Base-by-base conservation (phyloP, 2,113 vertebrate genomes). In the Oryzias curvinotus region DNA sequence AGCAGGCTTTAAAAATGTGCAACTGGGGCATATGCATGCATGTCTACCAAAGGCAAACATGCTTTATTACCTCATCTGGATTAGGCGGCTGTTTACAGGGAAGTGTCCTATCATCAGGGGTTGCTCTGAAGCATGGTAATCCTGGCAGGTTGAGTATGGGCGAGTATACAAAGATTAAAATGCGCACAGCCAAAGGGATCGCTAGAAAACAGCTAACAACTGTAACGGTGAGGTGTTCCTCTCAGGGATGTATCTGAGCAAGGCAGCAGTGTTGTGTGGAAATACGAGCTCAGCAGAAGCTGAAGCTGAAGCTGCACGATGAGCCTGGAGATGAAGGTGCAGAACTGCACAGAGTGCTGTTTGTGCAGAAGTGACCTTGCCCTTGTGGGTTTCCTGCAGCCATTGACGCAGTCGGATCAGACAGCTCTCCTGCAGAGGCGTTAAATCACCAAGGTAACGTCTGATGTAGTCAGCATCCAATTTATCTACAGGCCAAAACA, bases 371-470 rank as follows among this genome's bases (percentile, higher is more conserved):
- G 87, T 88, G 84, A 98, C 97, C 82, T 98, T 98, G 90, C 96
- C 96, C 83, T 98, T 98, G 91, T 98, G 95, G 0, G 94, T 95
- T 71, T 98, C 96, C 88, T 98, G 95, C 7, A 99, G 95, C 95
- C 96, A 96, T 77, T 94, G 94, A 47, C 96, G 93, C 36, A 98
- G 94, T 3, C 95, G 89, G 76, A 98, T 98, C 13, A 98, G 93
- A 89, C 95, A 98, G 91, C 96, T 99, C 86, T 99, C 96, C 85
- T 99, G 96, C 78, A 98, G 91, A 0, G 95, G 96, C 0, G 95
- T 99, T 90, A 98, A 81, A 86, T 97, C 95, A 6, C 96, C 97
- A 62, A 99, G 89, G 79, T 98, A 99, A 41, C 95, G 91, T 82
- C 93, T 94, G 87, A 99, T 99, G 92, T 98, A 98, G 80, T 99